A percentile compares a stretch with the other conserved stretches of the same genome.
Evolutionary conservation across 2,797 vertebrate genomes (phyloP).

Genomic region (Paguma larvata): DNA sequence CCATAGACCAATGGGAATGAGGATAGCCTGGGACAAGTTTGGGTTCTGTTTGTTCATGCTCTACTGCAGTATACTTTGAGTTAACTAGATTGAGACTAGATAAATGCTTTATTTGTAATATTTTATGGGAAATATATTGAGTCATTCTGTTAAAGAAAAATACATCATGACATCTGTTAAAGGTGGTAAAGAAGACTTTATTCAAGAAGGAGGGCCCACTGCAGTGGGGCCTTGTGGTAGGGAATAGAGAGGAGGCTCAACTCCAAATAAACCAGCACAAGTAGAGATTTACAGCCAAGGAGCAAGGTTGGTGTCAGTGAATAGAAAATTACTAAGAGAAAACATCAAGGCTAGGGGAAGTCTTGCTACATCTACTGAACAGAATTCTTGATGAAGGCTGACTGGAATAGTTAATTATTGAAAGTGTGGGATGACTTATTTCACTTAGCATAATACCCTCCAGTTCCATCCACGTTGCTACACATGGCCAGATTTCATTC

Average conservation of each 20-base stretch:
- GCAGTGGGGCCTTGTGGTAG: neutral
- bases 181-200: neutral
- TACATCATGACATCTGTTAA: neutral
- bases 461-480: too few species aligned
- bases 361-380: neutral
- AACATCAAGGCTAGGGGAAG: neutral
- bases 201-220: neutral
- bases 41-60: neutral
- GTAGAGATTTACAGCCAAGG: neutral
- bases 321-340: neutral
- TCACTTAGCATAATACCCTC: too few species aligned
- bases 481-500: too few species aligned
- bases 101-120: neutral
- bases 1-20: neutral
- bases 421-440: neutral
- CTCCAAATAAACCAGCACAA: neutral
- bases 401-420: neutral
- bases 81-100: neutral
- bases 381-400: conserved; percentile 1
- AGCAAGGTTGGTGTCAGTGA: neutral
- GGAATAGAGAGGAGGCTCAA: neutral
- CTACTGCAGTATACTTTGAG: neutral
- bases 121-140: neutral
- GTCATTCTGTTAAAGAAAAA: neutral
- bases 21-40: neutral